A percentile compares a stretch with the other conserved stretches of the same genome.
Conservation (phyloP, 2,888 invertebrate species). For the Sminthurides aquaticus region DNA sequence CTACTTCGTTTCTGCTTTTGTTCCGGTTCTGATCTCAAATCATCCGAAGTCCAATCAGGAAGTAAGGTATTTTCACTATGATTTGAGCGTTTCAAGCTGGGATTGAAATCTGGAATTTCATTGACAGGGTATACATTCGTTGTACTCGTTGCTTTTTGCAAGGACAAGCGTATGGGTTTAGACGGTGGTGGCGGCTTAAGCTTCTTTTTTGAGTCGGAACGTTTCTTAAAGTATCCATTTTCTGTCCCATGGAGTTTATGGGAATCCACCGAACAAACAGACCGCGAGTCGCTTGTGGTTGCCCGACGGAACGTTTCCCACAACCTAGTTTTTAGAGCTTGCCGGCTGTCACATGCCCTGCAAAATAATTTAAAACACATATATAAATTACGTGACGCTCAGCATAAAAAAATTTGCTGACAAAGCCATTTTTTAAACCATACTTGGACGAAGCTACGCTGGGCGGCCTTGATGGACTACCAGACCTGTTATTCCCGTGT, state of each 20-base stretch:
- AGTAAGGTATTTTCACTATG: conserved; percentile 41
- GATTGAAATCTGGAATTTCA: conserved; percentile 41
- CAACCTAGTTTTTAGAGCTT: conserved; percentile 40
- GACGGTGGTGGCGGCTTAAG: conserved; percentile 70
- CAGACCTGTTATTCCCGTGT: conserved; percentile 26
- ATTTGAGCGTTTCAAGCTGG: conserved; percentile 39
- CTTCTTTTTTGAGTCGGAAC: conserved; percentile 37
- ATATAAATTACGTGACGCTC: not conserved
- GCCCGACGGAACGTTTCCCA: conserved; percentile 43
- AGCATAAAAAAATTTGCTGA: not conserved
- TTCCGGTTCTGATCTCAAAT: conserved; percentile 38
- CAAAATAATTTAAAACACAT: not conserved
- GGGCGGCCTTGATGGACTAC: conserved; percentile 37
- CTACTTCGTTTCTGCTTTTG: conserved; percentile 32
- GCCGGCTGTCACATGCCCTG: conserved; percentile 38
- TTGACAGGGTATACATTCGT: conserved; percentile 36
- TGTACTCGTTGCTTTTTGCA: conserved; percentile 70
- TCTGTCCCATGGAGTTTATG: conserved; percentile 19
- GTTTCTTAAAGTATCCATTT: conserved; percentile 41
- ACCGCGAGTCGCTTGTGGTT: conserved; percentile 40
- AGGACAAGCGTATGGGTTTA: conserved; percentile 71
- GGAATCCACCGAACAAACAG: conserved; percentile 42
- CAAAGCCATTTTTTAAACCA: not conserved
- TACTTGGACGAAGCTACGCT: conserved; percentile 42
- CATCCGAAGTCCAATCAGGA: conserved; percentile 40